Base-by-base conservation (phyloP, 2,888 invertebrate species). In the Xestia rhomboidea region DNA sequence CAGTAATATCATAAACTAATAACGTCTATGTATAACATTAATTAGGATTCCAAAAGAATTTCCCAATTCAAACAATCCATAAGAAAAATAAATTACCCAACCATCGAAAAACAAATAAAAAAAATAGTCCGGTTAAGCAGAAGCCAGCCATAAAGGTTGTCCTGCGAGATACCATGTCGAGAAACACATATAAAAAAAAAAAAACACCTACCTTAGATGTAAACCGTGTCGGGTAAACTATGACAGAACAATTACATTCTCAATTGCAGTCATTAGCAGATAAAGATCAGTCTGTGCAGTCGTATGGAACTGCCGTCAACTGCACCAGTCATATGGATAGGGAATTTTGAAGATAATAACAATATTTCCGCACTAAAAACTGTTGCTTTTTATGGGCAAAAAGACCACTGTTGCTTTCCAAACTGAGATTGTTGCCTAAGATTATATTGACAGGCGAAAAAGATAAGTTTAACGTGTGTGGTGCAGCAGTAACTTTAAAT, bases 231-330 rank as follows among this genome's bases (percentile, higher is more conserved):
- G 86, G 30, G 24, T 67, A 76, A 87, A 90, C 74, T 85, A 75
- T 86, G 86, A 72, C 88, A 83, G 70, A 79, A 82, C 79, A 88
- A 90, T 90, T 89, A 88, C 70, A 80, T 27, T 81, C 88, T 89
- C 89, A 83, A 91, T 91, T 89, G 89, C 89, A 83, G 87, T 88
- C 83, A 90, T 92, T 90, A 90, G 18, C 41, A 73, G 91, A 92
- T 91, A 83, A 87, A 41, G 71, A 92, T 92, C 90, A 67, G 60
- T 18, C 27, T 46, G 79, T 64, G 87, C 90, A 86, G 80, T 83
- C 68, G 86, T 24, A 68, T 73, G 85, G 81, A 81, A 89, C 85
- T 5, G 4, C 57, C 34, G 85, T 86, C 82, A 79, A 60, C 68
- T 72, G 51, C 30, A 62, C 27, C 13, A 44, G 24, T 6, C 63